phyloP scores from a whole-genome alignment of 2,113 vertebrate genomes.

The Bufo bufo region DNA sequence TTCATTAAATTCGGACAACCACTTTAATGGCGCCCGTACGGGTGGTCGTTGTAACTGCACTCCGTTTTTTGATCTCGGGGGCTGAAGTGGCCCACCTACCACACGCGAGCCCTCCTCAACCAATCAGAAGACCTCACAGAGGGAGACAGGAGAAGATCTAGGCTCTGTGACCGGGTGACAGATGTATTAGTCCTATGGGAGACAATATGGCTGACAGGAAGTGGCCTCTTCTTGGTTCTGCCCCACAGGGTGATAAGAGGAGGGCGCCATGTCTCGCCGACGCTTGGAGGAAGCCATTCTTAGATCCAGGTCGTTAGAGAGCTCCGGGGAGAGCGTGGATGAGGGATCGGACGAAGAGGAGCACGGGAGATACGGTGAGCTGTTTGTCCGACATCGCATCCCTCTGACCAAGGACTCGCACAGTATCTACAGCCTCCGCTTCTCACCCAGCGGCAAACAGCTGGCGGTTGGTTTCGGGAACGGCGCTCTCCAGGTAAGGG shows the following conservation, averaged over 20 bases:
- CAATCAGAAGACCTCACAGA: neutral
- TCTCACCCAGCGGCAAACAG: conserved; percentile 27
- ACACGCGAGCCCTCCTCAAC: neutral
- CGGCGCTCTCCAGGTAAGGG: conserved; percentile 59
- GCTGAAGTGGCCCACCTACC: too few species aligned
- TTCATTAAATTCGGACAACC: too few species aligned
- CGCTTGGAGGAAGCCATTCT: conserved; percentile 41
- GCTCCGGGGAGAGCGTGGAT: conserved; percentile 34
- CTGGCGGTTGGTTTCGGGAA: conserved; percentile 61
- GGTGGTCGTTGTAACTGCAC: too few species aligned
- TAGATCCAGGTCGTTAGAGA: conserved; percentile 23
- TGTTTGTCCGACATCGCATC: conserved; percentile 15
- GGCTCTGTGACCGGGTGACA: neutral
- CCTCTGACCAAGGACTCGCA: conserved; percentile 56
- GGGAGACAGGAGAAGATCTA: rapidly evolving
- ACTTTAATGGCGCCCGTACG: too few species aligned
- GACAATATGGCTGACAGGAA: neutral
- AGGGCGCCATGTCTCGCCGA: conserved; percentile 37
- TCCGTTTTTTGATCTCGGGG: too few species aligned
- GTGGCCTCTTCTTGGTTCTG: neutral
- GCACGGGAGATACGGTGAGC: neutral
- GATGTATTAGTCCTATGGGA: too few species aligned
- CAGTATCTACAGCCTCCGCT: conserved; percentile 59
- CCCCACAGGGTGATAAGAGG: neutral
- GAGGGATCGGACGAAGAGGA: neutral